Evolutionary conservation across 2,888 invertebrate species (phyloP), one percentile per base, ranked within the genome.

Genomic region (Acronicta alni): DNA sequence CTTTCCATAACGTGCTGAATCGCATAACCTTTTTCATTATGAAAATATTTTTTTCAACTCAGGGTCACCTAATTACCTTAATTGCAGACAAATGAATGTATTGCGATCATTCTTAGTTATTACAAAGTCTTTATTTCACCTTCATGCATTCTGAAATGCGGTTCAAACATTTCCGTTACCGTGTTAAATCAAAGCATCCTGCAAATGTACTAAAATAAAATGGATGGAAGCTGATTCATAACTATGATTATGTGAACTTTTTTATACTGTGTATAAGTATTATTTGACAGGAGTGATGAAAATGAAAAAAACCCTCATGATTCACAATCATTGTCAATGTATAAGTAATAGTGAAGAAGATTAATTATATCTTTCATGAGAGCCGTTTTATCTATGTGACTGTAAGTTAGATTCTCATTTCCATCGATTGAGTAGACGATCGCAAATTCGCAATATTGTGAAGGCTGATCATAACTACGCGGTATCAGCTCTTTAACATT

Each of bases 161-260:
- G 57, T 39, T 64, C 42, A 46, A 43, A 57, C 39, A 41, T 77
- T 70, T 75, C 74, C 74, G 71, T 62, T 71, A 46, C 45, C 15
- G 35, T 45, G 35, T 38, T 56, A 57, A 70, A 70, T 59, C 75
- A 77, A 57, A 75, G 74, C 74, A 77, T 77, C 71, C 74, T 70
- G 73, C 43, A 18, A 39, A n/a, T 35, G 46, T 61, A 59, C 67
- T 39, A 70, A 70, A 60, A 73, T 72, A 76, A 65, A 68, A 54
- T 67, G 15, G 37, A 45, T 60, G 52, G 60, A 53, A 60, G 47
- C 51, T 16, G 39, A 71, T 66, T 43, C 44, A 44, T 44, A 17
- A 47, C 32, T n/a, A 59, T 38, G 18, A 17, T 18, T 46, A 65
- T n/a, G 51, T 42, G 37, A 10, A 30, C 3, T 3, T 30, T 30